Evolutionary conservation across 1,140 invertebrate genomes (phyloP), one percentile per base, ranked within the genome.

Genomic region (Cherax destructor): DNA sequence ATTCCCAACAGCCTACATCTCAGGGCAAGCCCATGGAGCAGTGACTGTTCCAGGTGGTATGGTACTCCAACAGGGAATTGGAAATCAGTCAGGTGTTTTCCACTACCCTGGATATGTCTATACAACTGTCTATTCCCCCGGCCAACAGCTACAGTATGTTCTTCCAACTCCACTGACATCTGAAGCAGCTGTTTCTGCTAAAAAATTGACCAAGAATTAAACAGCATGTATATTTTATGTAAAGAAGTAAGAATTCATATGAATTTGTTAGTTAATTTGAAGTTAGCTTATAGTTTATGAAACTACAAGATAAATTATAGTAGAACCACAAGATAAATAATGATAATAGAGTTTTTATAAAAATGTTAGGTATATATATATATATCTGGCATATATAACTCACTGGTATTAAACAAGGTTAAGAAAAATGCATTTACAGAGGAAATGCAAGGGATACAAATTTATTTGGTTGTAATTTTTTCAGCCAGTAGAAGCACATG

Each of bases 21-120:
- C 77, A 9, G 78, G 77, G 13, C 59, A 65, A 59, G 74, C 47
- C 18, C 86, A 65, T 7, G 77, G 77, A 30, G 79, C 78, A 11
- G n/a, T 83, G 16, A 24, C 65, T 30, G 79, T 81, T 41, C 59
- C 86, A 56, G 74, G 85, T 79, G 85, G 85, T 41, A 78, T 79
- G 76, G 74, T 77, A 9, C 41, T 79, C 11, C 74, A 77, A 21
- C 52, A 59, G 52, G 85, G 56, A 69, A 24, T 10, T 18, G 65
- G 79, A 5, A 72, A 47, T 69, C 61, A 56, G 50, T 78, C 61
- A 13, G 79, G 47, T 52, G 78, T 81, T 30, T 88, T 83, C 47
- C 41, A 78, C 49, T 88, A 83, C 41, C 87, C 87, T 3, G 79
- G 79, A 30, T 88, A 88, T 88, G 87, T 88, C 6, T 88, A 88